Percentiles rank a stretch among this genome's conserved stretches.
phyloP scores from a whole-genome alignment of 2,113 vertebrate genomes.

The Colaptes auratus region DNA sequence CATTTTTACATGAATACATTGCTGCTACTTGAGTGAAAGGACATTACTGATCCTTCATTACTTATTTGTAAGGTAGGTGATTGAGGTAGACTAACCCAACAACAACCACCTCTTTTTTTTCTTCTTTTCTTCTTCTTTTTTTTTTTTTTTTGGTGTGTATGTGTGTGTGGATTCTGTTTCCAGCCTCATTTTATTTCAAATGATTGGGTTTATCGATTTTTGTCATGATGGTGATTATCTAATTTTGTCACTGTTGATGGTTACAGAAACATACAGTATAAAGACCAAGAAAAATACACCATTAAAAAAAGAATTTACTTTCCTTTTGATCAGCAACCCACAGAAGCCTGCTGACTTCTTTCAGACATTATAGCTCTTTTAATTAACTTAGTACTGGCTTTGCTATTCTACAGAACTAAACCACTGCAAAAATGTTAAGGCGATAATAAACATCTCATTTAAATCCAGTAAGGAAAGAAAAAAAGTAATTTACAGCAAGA shows the following conservation, averaged over 20 bases:
- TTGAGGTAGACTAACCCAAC: neutral
- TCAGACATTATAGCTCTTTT: slow-evolving; percentile 68
- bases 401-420: slow-evolving; percentile 67
- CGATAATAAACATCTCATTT: slow-evolving; percentile 62
- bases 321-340: slow-evolving; percentile 63
- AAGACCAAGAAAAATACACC: neutral
- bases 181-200: neutral
- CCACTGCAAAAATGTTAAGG: slow-evolving; percentile 55
- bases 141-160: neutral
- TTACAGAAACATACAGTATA: slow-evolving; percentile 43
- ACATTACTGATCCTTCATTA: neutral
- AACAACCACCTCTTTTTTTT: too few relatives aligned
- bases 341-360: slow-evolving; percentile 72
- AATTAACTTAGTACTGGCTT: slow-evolving; percentile 76
- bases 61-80: neutral
- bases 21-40: neutral
- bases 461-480: slow-evolving; percentile 41
- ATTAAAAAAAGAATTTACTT: slow-evolving; percentile 56
- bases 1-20: neutral
- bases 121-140: neutral
- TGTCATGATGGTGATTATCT: neutral
- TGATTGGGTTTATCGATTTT: slow-evolving; percentile 19
- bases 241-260: slow-evolving; percentile 29
- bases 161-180: slow-evolving; percentile 9
- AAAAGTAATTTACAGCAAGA: slow-evolving; percentile 47